These are phyloP conservation scores for Phengaris arion DNA, from an alignment of 2,888 invertebrate species.

Conservation along the genomic window DNA sequence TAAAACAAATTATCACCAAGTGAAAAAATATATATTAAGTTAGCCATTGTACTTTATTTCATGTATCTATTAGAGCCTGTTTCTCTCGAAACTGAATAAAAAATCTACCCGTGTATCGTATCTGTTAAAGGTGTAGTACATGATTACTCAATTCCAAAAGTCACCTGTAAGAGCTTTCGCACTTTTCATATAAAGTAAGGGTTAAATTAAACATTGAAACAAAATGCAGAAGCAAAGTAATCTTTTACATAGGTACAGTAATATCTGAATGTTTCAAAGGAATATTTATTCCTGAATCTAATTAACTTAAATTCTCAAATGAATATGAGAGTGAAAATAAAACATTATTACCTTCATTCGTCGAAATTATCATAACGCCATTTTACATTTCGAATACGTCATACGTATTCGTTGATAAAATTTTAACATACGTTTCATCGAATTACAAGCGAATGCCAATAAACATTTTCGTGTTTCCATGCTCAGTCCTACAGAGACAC, in stretches of 20 bases:
- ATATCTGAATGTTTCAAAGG: slow-evolving; percentile 2
- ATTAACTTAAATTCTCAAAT: slow-evolving; percentile 18
- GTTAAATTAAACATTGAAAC: neutral
- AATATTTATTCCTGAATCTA: slow-evolving; percentile 1
- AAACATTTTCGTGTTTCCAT: slow-evolving; percentile 6
- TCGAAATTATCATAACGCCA: slow-evolving; percentile 16
- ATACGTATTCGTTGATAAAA: neutral
- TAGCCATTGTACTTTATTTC: too few species aligned
- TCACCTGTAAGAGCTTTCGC: too few species aligned
- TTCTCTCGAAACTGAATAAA: too few species aligned
- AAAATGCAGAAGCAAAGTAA: neutral
- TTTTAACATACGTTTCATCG: slow-evolving; percentile 1
- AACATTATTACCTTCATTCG: slow-evolving; percentile 13
- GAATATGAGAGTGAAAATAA: slow-evolving; percentile 17
- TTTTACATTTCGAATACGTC: slow-evolving; percentile 19
- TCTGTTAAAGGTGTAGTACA: too few species aligned
- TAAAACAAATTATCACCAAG: too few species aligned
- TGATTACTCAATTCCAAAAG: too few species aligned
- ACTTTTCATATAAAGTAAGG: neutral
- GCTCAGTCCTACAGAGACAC: neutral
- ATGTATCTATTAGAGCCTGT: too few species aligned
- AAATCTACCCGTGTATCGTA: too few species aligned
- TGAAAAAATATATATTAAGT: too few species aligned
- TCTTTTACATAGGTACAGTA: too few species aligned
- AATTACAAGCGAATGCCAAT: slow-evolving; percentile 17